These are phyloP conservation scores for Drosophila kohkoa DNA, from an alignment of 1,140 invertebrate genomes.

Conservation along the genomic window DNA sequence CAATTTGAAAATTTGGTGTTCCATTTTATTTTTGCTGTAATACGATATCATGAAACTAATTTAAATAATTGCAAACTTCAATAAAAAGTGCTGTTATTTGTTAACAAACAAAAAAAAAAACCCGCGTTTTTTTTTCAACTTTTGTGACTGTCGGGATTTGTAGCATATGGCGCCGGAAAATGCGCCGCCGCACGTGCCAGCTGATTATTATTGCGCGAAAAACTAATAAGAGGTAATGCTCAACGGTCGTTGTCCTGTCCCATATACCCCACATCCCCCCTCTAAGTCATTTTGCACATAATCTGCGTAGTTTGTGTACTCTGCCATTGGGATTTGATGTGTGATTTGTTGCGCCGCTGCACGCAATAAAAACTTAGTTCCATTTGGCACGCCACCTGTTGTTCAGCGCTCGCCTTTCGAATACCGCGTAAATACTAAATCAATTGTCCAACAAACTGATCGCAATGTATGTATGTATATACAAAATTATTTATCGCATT, in stretches of 20 bases:
- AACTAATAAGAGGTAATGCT: conserved; percentile 38
- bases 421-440: conserved; percentile 14
- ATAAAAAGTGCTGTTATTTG: neutral
- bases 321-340: neutral
- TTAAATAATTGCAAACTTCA: neutral
- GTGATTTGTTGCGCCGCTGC: conserved; percentile 59
- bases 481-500: conserved; percentile 19
- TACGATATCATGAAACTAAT: neutral
- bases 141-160: neutral
- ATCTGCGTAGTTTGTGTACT: conserved; percentile 1
- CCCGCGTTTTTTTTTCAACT: neutral
- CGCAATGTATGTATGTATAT: neutral
- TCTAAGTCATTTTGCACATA: neutral
- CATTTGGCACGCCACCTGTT: conserved; percentile 47
- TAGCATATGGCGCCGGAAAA: conserved; percentile 56
- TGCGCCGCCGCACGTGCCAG: conserved; percentile 49
- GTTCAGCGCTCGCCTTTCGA: conserved; percentile 11
- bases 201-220: conserved; percentile 41
- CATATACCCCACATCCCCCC: neutral
- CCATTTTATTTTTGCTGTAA: too few species aligned
- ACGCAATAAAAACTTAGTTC: conserved; percentile 46
- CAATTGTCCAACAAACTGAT: conserved; percentile 21
- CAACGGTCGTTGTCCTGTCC: conserved; percentile 14
- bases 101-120: neutral
- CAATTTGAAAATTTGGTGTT: too few species aligned